Conservation (phyloP, 2,888 invertebrate species). For the Muschampia plurimacula region DNA sequence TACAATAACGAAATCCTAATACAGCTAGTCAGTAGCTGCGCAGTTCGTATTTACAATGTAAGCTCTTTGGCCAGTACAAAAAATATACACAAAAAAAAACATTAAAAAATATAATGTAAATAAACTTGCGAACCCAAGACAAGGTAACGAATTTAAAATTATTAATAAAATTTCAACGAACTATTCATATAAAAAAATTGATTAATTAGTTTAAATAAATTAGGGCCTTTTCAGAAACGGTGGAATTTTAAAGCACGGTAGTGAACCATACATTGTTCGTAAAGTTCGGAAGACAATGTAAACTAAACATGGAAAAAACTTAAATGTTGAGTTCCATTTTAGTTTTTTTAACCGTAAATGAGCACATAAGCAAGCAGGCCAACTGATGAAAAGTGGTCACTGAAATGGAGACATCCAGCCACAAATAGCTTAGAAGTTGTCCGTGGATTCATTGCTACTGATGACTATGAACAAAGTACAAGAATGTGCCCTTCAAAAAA, state of each 20-base stretch:
- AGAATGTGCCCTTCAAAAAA: too few species aligned
- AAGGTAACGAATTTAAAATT: slow-evolving; percentile 81
- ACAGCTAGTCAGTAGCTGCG: slow-evolving; percentile 71
- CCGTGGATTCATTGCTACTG: too few species aligned
- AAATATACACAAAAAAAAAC: slow-evolving; percentile 66
- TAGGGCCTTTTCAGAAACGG: slow-evolving; percentile 8
- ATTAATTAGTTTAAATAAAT: slow-evolving; percentile 53
- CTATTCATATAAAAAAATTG: slow-evolving; percentile 53
- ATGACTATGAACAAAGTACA: too few species aligned
- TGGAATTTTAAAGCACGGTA: neutral
- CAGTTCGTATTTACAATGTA: slow-evolving; percentile 75
- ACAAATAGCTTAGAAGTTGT: too few species aligned
- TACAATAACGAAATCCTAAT: slow-evolving; percentile 80
- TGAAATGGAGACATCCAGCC: too few species aligned
- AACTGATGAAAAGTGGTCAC: too few species aligned
- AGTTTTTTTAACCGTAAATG: too few species aligned
- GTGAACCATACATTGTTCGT: neutral
- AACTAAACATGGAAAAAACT: too few species aligned
- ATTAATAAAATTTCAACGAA: slow-evolving; percentile 80
- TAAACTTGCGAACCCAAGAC: slow-evolving; percentile 73
- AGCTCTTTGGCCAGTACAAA: slow-evolving; percentile 85
- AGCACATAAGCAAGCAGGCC: too few species aligned
- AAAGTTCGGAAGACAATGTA: too few species aligned
- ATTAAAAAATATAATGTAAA: slow-evolving; percentile 58
- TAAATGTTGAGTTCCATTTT: too few species aligned